Evolutionary conservation across 1,140 invertebrate genomes (phyloP).

Genomic region (Rhyacophila brunnea): DNA sequence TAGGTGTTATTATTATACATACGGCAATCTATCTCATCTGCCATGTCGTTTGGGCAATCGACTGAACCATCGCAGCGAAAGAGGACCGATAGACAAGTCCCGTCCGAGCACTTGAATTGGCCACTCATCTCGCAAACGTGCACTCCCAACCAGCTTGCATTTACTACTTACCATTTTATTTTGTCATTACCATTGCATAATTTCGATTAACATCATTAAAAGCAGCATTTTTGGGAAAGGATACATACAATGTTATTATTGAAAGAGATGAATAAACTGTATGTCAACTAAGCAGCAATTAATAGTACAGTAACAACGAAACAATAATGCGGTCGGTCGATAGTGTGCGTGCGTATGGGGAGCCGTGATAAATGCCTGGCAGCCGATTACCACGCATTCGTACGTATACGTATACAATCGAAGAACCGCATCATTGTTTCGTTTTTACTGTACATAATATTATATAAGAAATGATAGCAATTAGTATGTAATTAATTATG

Average conservation of each 20-base stretch:
- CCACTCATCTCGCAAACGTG: constrained; percentile 45
- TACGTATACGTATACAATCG: no score
- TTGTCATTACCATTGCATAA: neutral
- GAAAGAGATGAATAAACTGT: no score
- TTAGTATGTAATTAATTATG: no score
- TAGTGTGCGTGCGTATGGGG: no score
- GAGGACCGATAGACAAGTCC: constrained; percentile 69
- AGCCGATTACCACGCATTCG: no score
- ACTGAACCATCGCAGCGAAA: constrained; percentile 55
- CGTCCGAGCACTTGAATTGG: constrained; percentile 58
- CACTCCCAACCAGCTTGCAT: constrained; percentile 41
- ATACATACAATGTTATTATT: neutral
- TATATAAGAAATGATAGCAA: no score
- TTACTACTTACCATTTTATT: constrained; percentile 5
- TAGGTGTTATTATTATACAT: constrained; percentile 41
- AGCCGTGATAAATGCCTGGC: no score
- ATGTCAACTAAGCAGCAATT: no score
- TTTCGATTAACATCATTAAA: neutral
- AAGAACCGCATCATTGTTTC: no score
- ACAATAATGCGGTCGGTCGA: no score
- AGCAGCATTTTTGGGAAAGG: neutral
- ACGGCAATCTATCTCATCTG: constrained; percentile 59
- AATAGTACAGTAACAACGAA: no score
- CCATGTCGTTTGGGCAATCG: constrained; percentile 59
- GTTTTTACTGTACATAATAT: no score